A percentile compares a stretch with the other conserved stretches of the same genome.
phyloP scores from a whole-genome alignment of 2,888 invertebrate species.

The Drosophila quinaria region DNA sequence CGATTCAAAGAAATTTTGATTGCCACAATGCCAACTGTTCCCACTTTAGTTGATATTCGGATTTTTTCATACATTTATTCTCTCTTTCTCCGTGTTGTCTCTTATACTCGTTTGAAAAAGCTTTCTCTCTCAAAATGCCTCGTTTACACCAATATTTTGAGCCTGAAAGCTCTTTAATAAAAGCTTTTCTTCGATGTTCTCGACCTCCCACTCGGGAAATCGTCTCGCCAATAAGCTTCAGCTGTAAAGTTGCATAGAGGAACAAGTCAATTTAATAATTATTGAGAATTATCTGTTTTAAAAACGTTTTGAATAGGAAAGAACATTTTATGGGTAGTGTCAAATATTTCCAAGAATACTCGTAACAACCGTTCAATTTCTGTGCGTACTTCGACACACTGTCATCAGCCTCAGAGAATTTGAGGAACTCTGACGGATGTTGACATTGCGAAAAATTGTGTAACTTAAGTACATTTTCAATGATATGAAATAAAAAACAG shows the following conservation, averaged over 20 bases:
- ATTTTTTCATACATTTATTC: neutral
- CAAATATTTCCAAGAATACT: slow-evolving; percentile 10
- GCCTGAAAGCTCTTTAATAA: slow-evolving; percentile 34
- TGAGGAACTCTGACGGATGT: neutral
- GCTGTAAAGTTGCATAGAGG: slow-evolving; percentile 7
- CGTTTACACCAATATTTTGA: slow-evolving; percentile 28
- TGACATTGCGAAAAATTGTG: neutral
- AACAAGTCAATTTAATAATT: slow-evolving; percentile 17
- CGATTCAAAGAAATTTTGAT: neutral
- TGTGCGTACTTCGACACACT: neutral
- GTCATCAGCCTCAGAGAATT: neutral
- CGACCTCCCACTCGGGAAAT: neutral
- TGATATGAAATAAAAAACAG: neutral
- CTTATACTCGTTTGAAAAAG: slow-evolving; percentile 40
- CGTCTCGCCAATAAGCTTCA: neutral
- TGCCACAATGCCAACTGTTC: slow-evolving; percentile 32
- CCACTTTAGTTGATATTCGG: slow-evolving; percentile 32
- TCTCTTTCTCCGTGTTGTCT: slow-evolving; percentile 15
- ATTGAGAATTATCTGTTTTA: slow-evolving; percentile 3
- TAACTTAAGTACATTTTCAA: neutral
- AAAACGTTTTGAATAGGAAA: neutral
- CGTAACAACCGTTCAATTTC: neutral
- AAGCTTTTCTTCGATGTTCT: slow-evolving; percentile 33
- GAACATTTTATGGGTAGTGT: slow-evolving; percentile 3
- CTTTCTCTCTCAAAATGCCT: slow-evolving; percentile 43